Base-by-base conservation (phyloP, 2,113 vertebrate genomes). In the Nibea coibor region DNA sequence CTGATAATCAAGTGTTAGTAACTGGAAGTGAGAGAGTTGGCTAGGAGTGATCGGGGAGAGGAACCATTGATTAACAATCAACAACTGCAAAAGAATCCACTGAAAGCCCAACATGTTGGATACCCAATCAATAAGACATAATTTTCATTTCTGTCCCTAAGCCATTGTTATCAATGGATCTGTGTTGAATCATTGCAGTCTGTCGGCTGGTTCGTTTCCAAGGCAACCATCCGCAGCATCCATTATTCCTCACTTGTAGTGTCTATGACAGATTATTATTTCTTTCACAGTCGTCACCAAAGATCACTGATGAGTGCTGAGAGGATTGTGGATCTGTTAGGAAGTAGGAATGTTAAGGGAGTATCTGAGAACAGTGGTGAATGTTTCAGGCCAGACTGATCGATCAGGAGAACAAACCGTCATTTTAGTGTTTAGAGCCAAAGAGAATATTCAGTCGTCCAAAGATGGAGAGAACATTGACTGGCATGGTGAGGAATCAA, bases 41-140 rank as follows among this genome's bases (percentile, higher is more conserved):
- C 45, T 39, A 16, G 6, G 50, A 69, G 66, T 22, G 62, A 84
- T 81, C 61, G 26, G 31, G 53, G 47, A 53, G 50, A 65, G 31
- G 53, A 75, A 31, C 2, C 73, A 87, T 79, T 79, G 83, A 87
- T 86, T 83, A 71, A 68, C 69, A 75, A 80, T 90, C 77, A 65
- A 22, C 67, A 51, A 24, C 58, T 59, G 42, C 47, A 72, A 71
- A 86, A 53, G 73, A 87, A 79, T 78, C 73, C 61, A 76, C 53
- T 53, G 39, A 43, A 72, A 56, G 16, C 17, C 20, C 69, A 19
- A 31, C 54, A 15, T 20, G 71, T 64, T 22, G 63, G 73, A 74
- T 45, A 31, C n/a, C 9, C 7, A 28, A 77, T 92, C 89, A 68
- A 90, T 89, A 70, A 0, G 4, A 74, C 77, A 74, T 47, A 51